These are phyloP conservation scores for Labrus mixtus DNA, from an alignment of 2,113 vertebrate species.

Conservation along the genomic window DNA sequence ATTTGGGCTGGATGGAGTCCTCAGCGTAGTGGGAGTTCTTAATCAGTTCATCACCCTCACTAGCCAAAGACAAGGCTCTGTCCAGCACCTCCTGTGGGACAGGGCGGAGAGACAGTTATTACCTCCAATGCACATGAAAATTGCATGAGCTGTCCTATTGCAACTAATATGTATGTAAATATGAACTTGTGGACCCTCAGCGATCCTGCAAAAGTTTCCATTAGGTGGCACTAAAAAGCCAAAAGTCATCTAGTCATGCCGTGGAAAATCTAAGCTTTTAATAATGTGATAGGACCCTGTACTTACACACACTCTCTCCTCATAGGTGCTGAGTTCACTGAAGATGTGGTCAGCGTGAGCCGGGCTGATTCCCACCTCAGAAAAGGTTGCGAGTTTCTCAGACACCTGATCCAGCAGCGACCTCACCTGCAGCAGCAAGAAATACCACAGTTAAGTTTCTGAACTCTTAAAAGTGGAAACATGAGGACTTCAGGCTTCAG, in stretches of 20 bases:
- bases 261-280: not conserved
- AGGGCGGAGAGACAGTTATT: not conserved
- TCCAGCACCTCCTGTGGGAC: conserved; percentile 86
- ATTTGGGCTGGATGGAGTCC: conserved; percentile 95
- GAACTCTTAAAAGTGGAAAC: not conserved
- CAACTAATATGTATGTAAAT: too few relatives aligned
- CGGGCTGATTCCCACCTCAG: conserved; percentile 92
- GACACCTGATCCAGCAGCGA: conserved; percentile 85
- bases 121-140: not conserved
- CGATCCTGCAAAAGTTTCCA: too few relatives aligned
- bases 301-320: conserved; percentile 90
- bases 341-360: conserved; percentile 91
- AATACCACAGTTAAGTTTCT: conserved; percentile 7
- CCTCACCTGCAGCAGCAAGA: conserved; percentile 84
- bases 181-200: too few relatives aligned
- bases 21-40: conserved; percentile 92
- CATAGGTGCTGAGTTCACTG: conserved; percentile 87
- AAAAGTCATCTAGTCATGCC: not conserved
- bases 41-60: conserved; percentile 88
- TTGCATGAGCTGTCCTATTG: too few relatives aligned
- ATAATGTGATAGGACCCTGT: not conserved
- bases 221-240: too few relatives aligned
- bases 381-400: conserved; percentile 88
- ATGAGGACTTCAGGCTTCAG: not conserved
- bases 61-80: conserved; percentile 84